Base-by-base conservation (phyloP, 2,797 vertebrate genomes). In the Telmatherina bonti region DNA sequence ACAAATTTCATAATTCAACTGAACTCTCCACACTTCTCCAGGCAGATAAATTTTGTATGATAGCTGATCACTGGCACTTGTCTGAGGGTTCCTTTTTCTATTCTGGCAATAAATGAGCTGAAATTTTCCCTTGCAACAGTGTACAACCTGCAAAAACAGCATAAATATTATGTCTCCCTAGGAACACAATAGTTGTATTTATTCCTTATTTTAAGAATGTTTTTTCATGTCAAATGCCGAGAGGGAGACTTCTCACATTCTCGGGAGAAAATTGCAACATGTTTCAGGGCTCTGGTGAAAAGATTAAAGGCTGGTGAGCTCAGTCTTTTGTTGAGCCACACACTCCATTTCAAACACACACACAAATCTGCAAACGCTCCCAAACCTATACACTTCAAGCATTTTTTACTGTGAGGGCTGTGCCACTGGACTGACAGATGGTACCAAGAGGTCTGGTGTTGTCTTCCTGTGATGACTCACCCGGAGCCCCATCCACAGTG, bases 111-210 rank as follows among this genome's bases (percentile, higher is more conserved):
- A 84, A 86, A 68, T 4, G 38, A 76, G 72, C 68, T 78, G 78
- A 91, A 89, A 91, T 89, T 89, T 88, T 82, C 84, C 78, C 83
- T 85, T 77, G 78, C 72, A 81, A 87, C 74, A 75, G 72, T 74
- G 52, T 83, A 78, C 85, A 92, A 92, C 88, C 88, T 88, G 79
- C 85, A 76, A 72, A n/a, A 92, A 84, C 82, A 67, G 2, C 85
- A 86, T 88, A 91, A 93, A 93, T 93, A 93, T 94, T 93, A 91
- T 92, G 92, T 93, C 87, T 94, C 92, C 92, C 85, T 92, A 83
- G 92, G 87, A 95, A 94, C 93, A 91, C 91, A 93, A 92, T 88
- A 89, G 88, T 82, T 18, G 20, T 91, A 90, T 92, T 92, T 92
- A 86, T 90, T 91, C 78, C 75, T 88, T 89, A 81, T 91, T 93